phyloP scores from a whole-genome alignment of 2,797 vertebrate genomes.

The Pseudomugil tenellus region DNA sequence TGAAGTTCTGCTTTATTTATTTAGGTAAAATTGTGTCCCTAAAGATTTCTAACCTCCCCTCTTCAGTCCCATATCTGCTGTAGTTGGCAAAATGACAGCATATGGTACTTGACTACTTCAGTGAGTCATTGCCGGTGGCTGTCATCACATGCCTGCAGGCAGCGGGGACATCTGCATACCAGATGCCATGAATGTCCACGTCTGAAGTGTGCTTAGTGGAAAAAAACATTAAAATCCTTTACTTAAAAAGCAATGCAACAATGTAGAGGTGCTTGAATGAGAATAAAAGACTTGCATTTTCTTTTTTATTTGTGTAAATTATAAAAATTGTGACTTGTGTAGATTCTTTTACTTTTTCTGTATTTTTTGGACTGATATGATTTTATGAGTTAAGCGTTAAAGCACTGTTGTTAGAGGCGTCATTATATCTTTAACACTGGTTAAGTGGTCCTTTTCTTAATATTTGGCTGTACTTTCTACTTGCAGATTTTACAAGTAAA shows the following conservation, averaged over 20 bases:
- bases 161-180: conserved; percentile 74
- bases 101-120: conserved; percentile 59
- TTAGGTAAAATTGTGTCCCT: conserved; percentile 25
- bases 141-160: conserved; percentile 65
- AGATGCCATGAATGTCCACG: conserved; percentile 66
- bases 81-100: conserved; percentile 48
- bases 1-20: conserved; percentile 12
- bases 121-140: conserved; percentile 62
- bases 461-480: not conserved
- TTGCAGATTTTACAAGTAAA: not conserved
- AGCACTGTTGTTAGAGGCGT: not conserved
- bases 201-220: conserved; percentile 60
- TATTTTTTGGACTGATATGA: not conserved
- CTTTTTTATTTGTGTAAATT: not conserved
- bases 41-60: conserved; percentile 13
- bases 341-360: no score
- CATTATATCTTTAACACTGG: not conserved
- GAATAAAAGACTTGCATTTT: conserved; percentile 12
- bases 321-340: not conserved
- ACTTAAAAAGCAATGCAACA: conserved; percentile 24
- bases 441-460: not conserved
- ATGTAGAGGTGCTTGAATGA: conserved; percentile 12
- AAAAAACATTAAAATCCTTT: conserved; percentile 41
- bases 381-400: not conserved
- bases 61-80: conserved; percentile 47